phyloP scores from a whole-genome alignment of 2,888 invertebrate genomes.

The Microplitis deprimator region DNA sequence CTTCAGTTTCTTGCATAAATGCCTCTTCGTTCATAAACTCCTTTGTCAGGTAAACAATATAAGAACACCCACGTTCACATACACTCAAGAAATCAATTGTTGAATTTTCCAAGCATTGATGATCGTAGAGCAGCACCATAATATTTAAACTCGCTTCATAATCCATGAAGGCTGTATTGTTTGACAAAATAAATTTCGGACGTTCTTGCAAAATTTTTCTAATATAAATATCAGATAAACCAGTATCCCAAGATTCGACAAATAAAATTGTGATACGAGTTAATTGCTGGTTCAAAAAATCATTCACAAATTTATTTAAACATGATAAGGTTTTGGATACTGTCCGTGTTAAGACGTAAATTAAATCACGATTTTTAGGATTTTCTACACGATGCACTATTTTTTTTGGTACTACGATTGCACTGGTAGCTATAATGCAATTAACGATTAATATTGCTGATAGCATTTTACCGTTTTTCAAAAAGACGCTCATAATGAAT shows the following conservation, averaged over 20 bases:
- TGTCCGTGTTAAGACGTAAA: slow-evolving; percentile 13
- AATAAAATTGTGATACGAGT: slow-evolving; percentile 43
- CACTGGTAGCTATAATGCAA: not conserved
- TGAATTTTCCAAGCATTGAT: slow-evolving; percentile 39
- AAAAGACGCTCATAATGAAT: not conserved
- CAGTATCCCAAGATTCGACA: slow-evolving; percentile 21
- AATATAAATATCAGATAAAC: slow-evolving; percentile 39
- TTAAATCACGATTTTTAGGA: slow-evolving; percentile 26
- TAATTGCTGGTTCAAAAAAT: slow-evolving; percentile 36
- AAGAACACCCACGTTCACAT: slow-evolving; percentile 53
- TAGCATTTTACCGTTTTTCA: not conserved
- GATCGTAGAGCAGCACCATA: slow-evolving; percentile 51
- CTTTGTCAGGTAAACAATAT: slow-evolving; percentile 47
- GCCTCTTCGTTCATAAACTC: slow-evolving; percentile 43
- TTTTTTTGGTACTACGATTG: slow-evolving; percentile 26
- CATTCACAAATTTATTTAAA: slow-evolving; percentile 46
- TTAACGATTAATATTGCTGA: not conserved
- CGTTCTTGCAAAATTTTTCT: slow-evolving; percentile 36
- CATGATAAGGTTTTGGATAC: slow-evolving; percentile 45
- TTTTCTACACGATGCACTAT: slow-evolving; percentile 5
- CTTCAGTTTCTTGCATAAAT: slow-evolving; percentile 51
- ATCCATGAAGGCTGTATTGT: not conserved
- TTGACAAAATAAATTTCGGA: slow-evolving; percentile 43
- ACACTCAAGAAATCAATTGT: slow-evolving; percentile 43
- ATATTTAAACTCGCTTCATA: slow-evolving; percentile 29